A percentile compares a stretch with the other conserved stretches of the same genome.
These are phyloP conservation scores for Theonella swinhoei DNA, from an alignment of 37 sponge, comb jelly and placozoan genomes.

Conservation along the genomic window DNA sequence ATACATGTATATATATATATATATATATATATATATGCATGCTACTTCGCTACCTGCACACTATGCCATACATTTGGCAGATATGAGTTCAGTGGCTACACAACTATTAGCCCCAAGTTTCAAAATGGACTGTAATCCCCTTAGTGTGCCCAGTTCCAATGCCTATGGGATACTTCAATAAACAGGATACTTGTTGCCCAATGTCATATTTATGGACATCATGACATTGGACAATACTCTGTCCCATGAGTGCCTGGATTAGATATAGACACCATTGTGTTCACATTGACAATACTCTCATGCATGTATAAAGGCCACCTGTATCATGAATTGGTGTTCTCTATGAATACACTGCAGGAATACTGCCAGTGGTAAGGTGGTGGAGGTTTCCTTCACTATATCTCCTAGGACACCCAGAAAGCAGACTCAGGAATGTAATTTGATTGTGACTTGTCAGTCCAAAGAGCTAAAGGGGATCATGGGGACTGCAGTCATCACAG, in stretches of 20 bases:
- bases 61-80: no score
- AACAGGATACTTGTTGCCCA: no score
- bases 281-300: background rate
- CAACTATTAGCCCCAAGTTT: no score
- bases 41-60: no score
- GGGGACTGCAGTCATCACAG: slow-evolving; percentile 11
- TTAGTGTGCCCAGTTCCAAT: no score
- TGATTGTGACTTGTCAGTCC: slow-evolving; percentile 29
- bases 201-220: no score
- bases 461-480: slow-evolving; percentile 35
- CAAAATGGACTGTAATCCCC: no score
- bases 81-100: no score
- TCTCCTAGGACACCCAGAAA: slow-evolving; percentile 9
- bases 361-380: background rate
- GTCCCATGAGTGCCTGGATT: no score
- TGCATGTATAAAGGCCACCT: background rate
- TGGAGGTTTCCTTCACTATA: background rate
- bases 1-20: background rate
- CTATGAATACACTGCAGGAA: slow-evolving; percentile 17
- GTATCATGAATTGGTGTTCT: background rate
- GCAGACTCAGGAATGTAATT: background rate
- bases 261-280: no score
- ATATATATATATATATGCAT: background rate
- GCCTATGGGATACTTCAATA: no score
- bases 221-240: no score